Conservation (phyloP, 2,888 invertebrate species). For the Neoscelio sp. region DNA sequence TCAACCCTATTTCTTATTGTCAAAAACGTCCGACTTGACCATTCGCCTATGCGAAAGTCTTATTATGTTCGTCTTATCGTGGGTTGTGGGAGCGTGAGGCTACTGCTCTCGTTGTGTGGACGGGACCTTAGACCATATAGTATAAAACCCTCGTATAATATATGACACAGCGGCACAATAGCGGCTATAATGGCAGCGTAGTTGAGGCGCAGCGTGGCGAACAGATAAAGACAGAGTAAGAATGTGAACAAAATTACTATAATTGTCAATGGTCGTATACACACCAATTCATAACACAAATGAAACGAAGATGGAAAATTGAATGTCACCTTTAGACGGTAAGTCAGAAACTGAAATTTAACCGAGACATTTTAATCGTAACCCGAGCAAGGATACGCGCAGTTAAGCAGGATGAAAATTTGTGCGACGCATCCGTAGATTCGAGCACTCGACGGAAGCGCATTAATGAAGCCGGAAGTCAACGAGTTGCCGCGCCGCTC, state of each 20-base stretch:
- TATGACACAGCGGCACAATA: conserved; percentile 50
- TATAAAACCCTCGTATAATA: conserved; percentile 40
- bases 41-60: too few relatives aligned
- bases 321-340: conserved; percentile 42
- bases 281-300: too few relatives aligned
- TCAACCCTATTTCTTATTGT: too few relatives aligned
- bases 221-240: conserved; percentile 46
- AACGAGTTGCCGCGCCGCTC: neutral
- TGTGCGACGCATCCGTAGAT: conserved; percentile 56
- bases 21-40: too few relatives aligned
- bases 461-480: conserved; percentile 73
- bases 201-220: conserved; percentile 10
- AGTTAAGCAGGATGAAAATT: conserved; percentile 63
- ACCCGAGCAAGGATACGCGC: conserved; percentile 63
- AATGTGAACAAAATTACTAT: too few relatives aligned
- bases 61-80: too few relatives aligned
- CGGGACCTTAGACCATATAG: conserved; percentile 32
- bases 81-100: neutral
- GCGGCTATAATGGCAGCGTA: conserved; percentile 36
- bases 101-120: conserved; percentile 29
- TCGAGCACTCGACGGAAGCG: conserved; percentile 72
- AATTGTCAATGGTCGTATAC: too few relatives aligned
- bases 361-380: conserved; percentile 49
- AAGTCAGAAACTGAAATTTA: neutral
- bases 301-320: too few relatives aligned